phyloP scores from a whole-genome alignment of 1,140 invertebrate genomes.

The Tachypleus tridentatus region DNA sequence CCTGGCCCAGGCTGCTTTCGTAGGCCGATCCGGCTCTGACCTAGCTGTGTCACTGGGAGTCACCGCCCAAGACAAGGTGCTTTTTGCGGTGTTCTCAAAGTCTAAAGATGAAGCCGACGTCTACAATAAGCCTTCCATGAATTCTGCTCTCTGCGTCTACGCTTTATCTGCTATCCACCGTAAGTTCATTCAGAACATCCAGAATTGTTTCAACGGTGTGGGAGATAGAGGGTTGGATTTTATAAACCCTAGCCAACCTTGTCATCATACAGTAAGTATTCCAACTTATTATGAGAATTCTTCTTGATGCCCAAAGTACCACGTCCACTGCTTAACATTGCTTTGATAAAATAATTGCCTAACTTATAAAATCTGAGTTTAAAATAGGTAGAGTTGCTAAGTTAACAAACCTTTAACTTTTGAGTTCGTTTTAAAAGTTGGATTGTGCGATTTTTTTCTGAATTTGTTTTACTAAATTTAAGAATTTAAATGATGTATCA shows the following conservation, averaged over 20 bases:
- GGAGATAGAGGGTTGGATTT: conserved; percentile 80
- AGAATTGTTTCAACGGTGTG: conserved; percentile 82
- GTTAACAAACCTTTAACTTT: too few relatives aligned
- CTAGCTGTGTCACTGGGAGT: conserved; percentile 76
- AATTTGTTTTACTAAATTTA: too few relatives aligned
- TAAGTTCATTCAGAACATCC: conserved; percentile 96
- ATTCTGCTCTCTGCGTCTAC: conserved; percentile 85
- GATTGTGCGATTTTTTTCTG: too few relatives aligned
- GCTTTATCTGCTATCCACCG: conserved; percentile 79
- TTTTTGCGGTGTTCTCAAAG: conserved; percentile 86
- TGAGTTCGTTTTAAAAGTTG: too few relatives aligned
- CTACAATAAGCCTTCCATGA: conserved; percentile 42
- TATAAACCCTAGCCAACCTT: conserved; percentile 71
- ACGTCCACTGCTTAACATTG: too few relatives aligned
- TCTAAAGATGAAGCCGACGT: conserved; percentile 38
- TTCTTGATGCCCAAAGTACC: too few relatives aligned
- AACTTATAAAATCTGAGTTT: too few relatives aligned
- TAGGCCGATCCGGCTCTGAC: conserved; percentile 83
- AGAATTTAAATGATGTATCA: too few relatives aligned
- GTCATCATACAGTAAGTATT: conserved; percentile 62
- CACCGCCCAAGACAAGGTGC: conserved; percentile 80
- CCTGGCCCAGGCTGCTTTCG: conserved; percentile 81
- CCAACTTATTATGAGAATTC: too few relatives aligned
- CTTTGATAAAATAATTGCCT: too few relatives aligned
- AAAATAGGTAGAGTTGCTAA: too few relatives aligned